Percentiles rank a stretch among this genome's conserved stretches.
Evolutionary conservation across 2,113 vertebrate genomes (phyloP).

Genomic region (Rhegmatorhina hoffmannsi): DNA sequence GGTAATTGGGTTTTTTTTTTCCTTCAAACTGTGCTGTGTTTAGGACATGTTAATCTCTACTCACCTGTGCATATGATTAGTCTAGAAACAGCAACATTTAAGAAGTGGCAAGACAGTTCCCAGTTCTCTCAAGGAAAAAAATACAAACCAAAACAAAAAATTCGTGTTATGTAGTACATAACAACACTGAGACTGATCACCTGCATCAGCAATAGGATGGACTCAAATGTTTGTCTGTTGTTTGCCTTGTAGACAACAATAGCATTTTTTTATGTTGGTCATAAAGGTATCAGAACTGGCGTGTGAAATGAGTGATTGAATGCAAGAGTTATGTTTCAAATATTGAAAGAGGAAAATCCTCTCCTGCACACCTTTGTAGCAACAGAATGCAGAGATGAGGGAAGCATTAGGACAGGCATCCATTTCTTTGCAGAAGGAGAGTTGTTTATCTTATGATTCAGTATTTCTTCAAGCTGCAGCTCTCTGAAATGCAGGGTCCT

Average conservation of each 20-base stretch:
- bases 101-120: background rate
- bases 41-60: background rate
- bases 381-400: background rate
- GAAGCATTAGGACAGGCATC: background rate
- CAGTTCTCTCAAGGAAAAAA: background rate
- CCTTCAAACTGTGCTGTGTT: background rate
- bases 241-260: background rate
- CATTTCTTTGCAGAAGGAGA: background rate
- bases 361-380: fast-evolving
- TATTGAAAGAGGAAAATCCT: background rate
- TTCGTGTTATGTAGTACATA: background rate
- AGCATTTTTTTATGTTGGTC: background rate
- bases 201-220: background rate
- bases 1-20: background rate
- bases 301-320: background rate
- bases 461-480: background rate
- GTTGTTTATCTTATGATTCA: background rate
- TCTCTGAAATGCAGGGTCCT: background rate
- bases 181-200: background rate
- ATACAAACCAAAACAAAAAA: background rate
- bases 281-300: background rate
- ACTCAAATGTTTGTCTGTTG: background rate
- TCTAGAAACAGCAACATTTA: background rate
- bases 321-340: background rate
- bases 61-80: background rate